These are phyloP conservation scores for Etheostoma cragini DNA, from an alignment of 2,113 vertebrate species.

Conservation along the genomic window DNA sequence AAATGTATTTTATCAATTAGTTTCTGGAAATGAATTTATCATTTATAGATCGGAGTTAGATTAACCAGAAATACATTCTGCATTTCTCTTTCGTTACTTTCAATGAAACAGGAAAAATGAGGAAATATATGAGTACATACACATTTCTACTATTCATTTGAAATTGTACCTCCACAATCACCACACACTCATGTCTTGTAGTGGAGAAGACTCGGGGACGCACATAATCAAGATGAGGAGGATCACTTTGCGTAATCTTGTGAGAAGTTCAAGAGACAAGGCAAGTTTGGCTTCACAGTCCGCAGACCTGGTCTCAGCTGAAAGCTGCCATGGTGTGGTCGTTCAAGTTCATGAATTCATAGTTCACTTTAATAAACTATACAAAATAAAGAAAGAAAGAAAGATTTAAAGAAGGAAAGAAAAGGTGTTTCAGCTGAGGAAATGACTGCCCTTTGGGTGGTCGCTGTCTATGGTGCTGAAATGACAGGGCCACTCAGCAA, in stretches of 20 bases:
- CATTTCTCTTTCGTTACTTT: background rate
- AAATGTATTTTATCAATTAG: background rate
- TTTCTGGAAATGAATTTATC: background rate
- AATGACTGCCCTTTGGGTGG: background rate
- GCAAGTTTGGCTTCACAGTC: background rate
- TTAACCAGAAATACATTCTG: background rate
- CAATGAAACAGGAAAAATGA: background rate
- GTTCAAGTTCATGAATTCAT: background rate
- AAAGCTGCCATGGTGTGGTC: no score
- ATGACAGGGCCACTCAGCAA: background rate
- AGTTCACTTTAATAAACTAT: background rate
- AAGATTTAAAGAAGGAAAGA: background rate
- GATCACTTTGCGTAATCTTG: background rate
- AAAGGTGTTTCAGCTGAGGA: background rate
- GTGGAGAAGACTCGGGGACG: no score
- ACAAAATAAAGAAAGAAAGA: background rate
- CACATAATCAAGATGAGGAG: background rate
- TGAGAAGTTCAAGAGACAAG: background rate
- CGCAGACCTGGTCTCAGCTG: background rate
- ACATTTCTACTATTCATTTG: background rate
- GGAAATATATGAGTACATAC: background rate
- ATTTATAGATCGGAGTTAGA: background rate
- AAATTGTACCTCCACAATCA: background rate
- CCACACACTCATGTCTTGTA: background rate
- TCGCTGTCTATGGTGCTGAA: slow-evolving; percentile 76